These are phyloP conservation scores for Acipenser transmontanus DNA, from an alignment of 2,797 vertebrate species.

Conservation along the genomic window DNA sequence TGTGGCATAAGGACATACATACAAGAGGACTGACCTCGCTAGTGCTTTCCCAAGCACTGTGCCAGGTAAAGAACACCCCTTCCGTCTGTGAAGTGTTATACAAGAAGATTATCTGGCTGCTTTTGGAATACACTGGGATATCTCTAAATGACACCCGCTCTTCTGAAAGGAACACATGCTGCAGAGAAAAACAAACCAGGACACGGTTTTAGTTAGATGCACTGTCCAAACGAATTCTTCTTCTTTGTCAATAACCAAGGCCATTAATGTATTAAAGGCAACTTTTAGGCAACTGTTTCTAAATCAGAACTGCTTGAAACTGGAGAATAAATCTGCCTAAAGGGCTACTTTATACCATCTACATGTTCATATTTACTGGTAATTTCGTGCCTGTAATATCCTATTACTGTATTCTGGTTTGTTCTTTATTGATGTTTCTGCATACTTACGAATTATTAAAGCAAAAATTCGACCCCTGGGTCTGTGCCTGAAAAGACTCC, in stretches of 20 bases:
- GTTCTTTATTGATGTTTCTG: no score
- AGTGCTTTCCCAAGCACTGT: conserved; percentile 30
- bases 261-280: no score
- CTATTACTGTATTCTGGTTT: no score
- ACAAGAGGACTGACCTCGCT: conserved; percentile 48
- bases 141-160: conserved; percentile 70
- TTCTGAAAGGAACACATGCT: conserved; percentile 73
- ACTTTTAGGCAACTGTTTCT: neutral
- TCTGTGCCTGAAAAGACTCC: no score
- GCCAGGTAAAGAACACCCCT: conserved; percentile 66
- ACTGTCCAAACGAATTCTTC: neutral
- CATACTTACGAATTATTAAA: no score
- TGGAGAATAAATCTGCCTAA: neutral
- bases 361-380: no score
- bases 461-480: no score
- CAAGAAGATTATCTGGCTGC: conserved; percentile 75
- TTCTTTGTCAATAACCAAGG: conserved; percentile 2
- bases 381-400: no score
- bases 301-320: neutral
- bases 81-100: conserved; percentile 67
- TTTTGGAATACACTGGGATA: conserved; percentile 62
- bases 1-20: neutral
- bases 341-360: no score
- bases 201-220: conserved; percentile 18
- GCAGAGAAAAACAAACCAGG: neutral